Percentiles rank a stretch among this genome's conserved stretches.
Conservation (phyloP, 2,113 vertebrate genomes). For the Crocuta crocuta region DNA sequence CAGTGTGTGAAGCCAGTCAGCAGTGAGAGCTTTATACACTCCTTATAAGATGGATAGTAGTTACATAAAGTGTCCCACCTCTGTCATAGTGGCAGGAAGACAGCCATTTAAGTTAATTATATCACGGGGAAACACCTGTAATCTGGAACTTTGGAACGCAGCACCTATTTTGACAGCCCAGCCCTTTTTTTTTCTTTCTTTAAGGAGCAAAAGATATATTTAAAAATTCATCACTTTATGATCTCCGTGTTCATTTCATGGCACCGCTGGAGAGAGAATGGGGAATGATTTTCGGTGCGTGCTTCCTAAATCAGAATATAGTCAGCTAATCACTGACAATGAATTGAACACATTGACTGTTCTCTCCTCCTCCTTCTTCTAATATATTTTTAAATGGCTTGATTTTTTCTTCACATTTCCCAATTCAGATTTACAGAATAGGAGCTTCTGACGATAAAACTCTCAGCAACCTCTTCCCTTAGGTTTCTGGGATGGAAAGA, state of each 20-base stretch:
- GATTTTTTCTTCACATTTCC: constrained; percentile 48
- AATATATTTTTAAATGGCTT: constrained; percentile 41
- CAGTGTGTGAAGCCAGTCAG: constrained; percentile 82
- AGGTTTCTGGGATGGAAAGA: constrained; percentile 1
- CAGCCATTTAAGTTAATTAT: constrained; percentile 83
- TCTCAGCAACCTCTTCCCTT: neutral
- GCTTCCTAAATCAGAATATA: constrained; percentile 53
- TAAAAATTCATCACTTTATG: constrained; percentile 58
- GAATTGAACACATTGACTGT: neutral
- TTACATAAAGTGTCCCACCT: constrained; percentile 82
- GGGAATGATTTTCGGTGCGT: neutral
- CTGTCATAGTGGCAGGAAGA: constrained; percentile 81
- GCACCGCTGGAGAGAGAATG: constrained; percentile 41
- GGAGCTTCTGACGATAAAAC: constrained; percentile 46
- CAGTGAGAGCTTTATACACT: constrained; percentile 80
- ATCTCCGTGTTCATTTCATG: constrained; percentile 70
- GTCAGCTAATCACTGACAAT: constrained; percentile 35
- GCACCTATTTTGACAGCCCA: constrained; percentile 75
- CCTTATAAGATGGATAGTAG: constrained; percentile 81
- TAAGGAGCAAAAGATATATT: constrained; percentile 72
- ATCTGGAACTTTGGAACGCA: constrained; percentile 81
- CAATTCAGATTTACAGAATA: constrained; percentile 52
- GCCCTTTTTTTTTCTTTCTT: constrained; percentile 59
- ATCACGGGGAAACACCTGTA: constrained; percentile 75
- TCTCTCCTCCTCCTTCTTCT: neutral